These are phyloP conservation scores for Parnassius glacialis DNA, from an alignment of 2,888 invertebrate genomes.

Conservation along the genomic window DNA sequence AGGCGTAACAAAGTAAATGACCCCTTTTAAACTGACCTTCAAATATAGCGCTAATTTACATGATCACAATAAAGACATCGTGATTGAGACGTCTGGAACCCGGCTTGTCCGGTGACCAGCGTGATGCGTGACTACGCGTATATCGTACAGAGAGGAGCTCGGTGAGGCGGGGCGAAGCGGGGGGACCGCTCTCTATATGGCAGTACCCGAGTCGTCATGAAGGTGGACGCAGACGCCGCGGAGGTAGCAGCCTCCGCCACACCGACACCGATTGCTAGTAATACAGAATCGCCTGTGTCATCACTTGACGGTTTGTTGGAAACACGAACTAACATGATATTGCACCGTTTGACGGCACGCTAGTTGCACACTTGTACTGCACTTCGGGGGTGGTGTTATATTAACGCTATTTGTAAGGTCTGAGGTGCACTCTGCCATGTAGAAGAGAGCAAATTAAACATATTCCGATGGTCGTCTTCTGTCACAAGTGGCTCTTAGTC, in stretches of 20 bases:
- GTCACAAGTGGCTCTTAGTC: too few relatives aligned
- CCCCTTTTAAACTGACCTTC: too few relatives aligned
- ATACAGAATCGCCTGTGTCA: constrained; percentile 71
- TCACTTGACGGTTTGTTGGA: constrained; percentile 72
- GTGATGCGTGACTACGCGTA: constrained; percentile 35
- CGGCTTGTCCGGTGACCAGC: not conserved
- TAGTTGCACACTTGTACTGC: not conserved
- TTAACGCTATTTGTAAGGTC: not conserved
- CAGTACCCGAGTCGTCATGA: constrained; percentile 37
- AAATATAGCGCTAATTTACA: not conserved
- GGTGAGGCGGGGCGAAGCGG: constrained; percentile 36
- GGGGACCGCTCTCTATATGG: constrained; percentile 23
- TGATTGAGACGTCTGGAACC: not conserved
- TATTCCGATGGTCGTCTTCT: too few relatives aligned
- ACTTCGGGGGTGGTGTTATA: not conserved
- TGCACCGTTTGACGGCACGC: not conserved
- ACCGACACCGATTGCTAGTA: constrained; percentile 61
- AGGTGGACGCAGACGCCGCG: constrained; percentile 53
- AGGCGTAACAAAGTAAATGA: too few relatives aligned
- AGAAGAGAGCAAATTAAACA: too few relatives aligned
- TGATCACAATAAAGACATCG: not conserved
- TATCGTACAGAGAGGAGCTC: constrained; percentile 65
- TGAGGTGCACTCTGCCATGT: not conserved
- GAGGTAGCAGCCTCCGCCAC: constrained; percentile 55
- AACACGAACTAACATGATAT: constrained; percentile 12